Conservation (phyloP, 1,140 invertebrate genomes). For the Rhagoletis pomonella region DNA sequence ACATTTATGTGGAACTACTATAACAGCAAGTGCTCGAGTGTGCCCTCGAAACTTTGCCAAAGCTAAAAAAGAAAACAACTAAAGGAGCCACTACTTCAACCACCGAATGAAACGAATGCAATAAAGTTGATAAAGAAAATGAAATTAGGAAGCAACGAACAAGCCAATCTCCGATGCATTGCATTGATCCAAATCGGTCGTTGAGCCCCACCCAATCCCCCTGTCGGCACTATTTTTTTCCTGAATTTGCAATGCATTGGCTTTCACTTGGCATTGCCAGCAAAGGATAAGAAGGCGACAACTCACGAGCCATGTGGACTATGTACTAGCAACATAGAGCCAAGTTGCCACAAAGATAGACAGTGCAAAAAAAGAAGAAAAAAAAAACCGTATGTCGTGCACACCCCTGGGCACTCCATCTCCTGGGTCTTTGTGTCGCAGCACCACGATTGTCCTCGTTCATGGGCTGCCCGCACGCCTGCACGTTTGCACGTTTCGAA, state of each 20-base stretch:
- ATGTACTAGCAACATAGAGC: not conserved
- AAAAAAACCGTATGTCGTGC: not conserved
- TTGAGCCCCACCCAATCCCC: not conserved
- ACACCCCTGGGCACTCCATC: not conserved
- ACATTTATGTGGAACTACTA: not conserved
- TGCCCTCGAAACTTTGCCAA: conserved; percentile 21
- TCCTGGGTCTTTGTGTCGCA: not conserved
- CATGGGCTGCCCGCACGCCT: not conserved
- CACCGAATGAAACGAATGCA: not conserved
- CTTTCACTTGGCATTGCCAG: not conserved
- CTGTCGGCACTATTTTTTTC: not conserved
- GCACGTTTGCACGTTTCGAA: not conserved
- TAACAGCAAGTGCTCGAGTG: not conserved
- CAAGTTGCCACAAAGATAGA: not conserved
- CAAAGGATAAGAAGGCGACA: not conserved
- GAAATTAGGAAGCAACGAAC: not conserved
- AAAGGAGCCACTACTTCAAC: not conserved
- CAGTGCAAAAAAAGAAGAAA: not conserved
- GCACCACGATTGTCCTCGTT: not conserved
- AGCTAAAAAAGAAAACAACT: not conserved
- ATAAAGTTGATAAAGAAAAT: conserved; percentile 40
- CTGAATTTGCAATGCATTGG: not conserved
- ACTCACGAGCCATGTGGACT: not conserved
- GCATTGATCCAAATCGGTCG: conserved; percentile 8
- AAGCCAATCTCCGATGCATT: not conserved